Base-by-base conservation (phyloP, 2,113 vertebrate genomes). In the Regulus satrapa region DNA sequence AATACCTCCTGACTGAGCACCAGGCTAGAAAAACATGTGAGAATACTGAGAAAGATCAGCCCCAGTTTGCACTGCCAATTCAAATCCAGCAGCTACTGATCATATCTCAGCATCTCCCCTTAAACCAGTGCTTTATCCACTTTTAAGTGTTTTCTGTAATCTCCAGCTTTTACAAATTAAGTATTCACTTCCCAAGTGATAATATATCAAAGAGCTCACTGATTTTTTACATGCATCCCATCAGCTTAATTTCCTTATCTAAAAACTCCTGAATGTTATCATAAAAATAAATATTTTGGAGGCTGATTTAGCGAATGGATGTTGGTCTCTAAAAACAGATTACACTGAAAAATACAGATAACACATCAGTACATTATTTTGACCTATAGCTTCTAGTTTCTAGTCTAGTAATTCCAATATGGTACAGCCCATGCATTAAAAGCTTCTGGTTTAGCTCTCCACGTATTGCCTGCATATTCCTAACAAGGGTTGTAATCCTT, bases 171-270 rank as follows among this genome's bases (percentile, higher is more conserved):
- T 71, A 19, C 86, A 81, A 84, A 94, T 87, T 91, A 94, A 92
- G 45, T 80, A 84, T 88, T 92, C 91, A 59, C 25, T 96, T 94
- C 43, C 73, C 55, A 24, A 63, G 28, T 52, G 83, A 96, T 81
- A 86, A 71, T 21, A 78, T 92, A 95, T 92, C 95, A 95, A 84
- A 96, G 91, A 83, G 23, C 76, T 87, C 48, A 72, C 89, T 78
- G 85, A 74, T 52, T 89, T 91, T 85, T 77, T 75, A 85, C 83
- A 75, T 75, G 61, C 51, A 72, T 52, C n/a, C 81, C 52, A 74
- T 75, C 88, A 84, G 67, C 82, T 86, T 93, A 80, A 96, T 94
- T 95, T 91, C 61, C 86, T 96, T 97, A 96, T 97, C 95, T 78
- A 41, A 74, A 91, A 94, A 23, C 40, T 48, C 66, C 62, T 76